Evolutionary conservation across 2,797 vertebrate species (phyloP).

Genomic region (Anguilla megastoma): DNA sequence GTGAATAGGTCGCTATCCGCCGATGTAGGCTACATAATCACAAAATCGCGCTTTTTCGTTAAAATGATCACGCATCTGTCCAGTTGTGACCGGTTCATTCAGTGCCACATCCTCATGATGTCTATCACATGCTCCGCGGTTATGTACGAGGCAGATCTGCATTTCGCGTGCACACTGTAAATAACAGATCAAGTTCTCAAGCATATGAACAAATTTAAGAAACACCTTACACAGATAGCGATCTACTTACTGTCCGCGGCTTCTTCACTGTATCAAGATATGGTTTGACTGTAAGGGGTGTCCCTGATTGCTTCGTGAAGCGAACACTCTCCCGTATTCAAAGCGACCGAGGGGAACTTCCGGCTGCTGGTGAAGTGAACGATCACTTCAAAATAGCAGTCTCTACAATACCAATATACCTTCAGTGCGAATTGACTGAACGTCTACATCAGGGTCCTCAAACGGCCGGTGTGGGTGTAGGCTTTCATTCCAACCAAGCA

Average conservation of each 20-base stretch:
- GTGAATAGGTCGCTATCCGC: background rate
- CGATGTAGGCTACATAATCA: background rate
- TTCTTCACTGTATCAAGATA: conserved; percentile 8
- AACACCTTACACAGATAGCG: background rate
- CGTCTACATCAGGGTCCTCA: background rate
- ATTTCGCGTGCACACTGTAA: background rate
- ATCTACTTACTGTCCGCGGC: conserved; percentile 11
- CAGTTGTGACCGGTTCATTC: conserved; percentile 7
- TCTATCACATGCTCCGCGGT: conserved; percentile 17
- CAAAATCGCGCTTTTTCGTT: background rate
- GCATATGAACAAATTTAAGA: background rate
- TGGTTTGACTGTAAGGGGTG: background rate
- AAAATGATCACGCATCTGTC: conserved; percentile 13
- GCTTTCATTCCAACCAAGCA: too few relatives aligned
- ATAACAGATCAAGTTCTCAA: background rate
- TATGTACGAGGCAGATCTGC: background rate
- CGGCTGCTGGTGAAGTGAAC: conserved; percentile 5
- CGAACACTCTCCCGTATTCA: background rate
- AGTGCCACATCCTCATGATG: conserved; percentile 28
- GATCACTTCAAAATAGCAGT: conserved; percentile 34
- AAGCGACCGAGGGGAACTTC: conserved; percentile 16
- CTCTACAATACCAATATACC: background rate
- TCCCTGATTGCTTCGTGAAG: conserved; percentile 6
- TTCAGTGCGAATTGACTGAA: background rate
- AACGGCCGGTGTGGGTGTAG: too few relatives aligned